Conservation (phyloP, 1,140 invertebrate species). For the Drosophila athabasca region DNA sequence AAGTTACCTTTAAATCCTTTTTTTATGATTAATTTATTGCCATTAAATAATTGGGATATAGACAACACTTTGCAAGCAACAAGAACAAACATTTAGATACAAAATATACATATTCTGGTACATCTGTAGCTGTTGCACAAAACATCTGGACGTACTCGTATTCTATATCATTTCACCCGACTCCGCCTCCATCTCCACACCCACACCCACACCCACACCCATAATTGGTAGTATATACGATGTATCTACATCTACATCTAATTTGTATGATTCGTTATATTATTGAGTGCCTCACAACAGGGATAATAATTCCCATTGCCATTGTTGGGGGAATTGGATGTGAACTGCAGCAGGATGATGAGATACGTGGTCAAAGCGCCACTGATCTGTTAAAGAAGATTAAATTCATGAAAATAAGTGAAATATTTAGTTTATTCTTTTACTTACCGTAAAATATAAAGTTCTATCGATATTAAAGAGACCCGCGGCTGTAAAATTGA, state of each 20-base stretch:
- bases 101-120: constrained; percentile 35
- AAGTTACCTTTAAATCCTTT: neutral
- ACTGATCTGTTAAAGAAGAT: constrained; percentile 62
- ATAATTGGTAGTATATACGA: neutral
- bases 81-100: constrained; percentile 51
- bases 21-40: constrained; percentile 58
- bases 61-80: constrained; percentile 51
- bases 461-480: constrained; percentile 82
- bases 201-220: neutral
- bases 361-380: constrained; percentile 81
- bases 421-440: neutral
- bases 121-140: constrained; percentile 14
- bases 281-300: constrained; percentile 58
- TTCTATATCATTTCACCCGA: constrained; percentile 49
- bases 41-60: constrained; percentile 29
- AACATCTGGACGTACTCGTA: constrained; percentile 49
- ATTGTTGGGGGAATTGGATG: constrained; percentile 60
- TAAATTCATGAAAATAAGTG: neutral
- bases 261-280: constrained; percentile 60
- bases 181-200: constrained; percentile 29
- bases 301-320: constrained; percentile 31
- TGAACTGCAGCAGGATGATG: constrained; percentile 81
- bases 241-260: constrained; percentile 21
- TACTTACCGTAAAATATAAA: constrained; percentile 77
- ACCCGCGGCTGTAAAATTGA: constrained; percentile 79